Conservation (phyloP, 2,113 vertebrate species). For the Xiphophorus maculatus region DNA sequence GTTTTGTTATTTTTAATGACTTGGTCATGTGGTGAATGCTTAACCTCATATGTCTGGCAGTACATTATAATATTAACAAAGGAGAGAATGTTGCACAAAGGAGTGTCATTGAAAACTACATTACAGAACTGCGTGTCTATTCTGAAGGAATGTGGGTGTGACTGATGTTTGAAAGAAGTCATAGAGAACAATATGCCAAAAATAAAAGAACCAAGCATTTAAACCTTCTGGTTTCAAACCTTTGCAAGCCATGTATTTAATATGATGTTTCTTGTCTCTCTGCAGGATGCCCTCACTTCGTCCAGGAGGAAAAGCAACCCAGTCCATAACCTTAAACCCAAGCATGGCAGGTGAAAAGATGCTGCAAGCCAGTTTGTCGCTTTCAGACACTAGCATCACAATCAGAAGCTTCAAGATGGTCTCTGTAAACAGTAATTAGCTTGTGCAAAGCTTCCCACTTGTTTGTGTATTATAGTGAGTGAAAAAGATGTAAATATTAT, state of each 20-base stretch:
- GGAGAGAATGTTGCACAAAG: slow-evolving; percentile 1
- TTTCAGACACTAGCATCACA: slow-evolving; percentile 32
- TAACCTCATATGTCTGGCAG: not conserved
- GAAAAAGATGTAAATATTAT: slow-evolving; percentile 21
- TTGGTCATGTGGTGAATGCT: not conserved
- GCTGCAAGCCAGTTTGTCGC: slow-evolving; percentile 66
- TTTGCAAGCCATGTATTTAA: not conserved
- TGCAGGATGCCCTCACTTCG: slow-evolving; percentile 53
- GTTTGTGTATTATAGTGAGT: not conserved
- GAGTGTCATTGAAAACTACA: slow-evolving; percentile 16
- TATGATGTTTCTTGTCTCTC: not conserved
- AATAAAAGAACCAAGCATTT: not conserved
- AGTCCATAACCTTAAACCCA: slow-evolving; percentile 52
- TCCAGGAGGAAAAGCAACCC: slow-evolving; percentile 51
- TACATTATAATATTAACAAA: not conserved
- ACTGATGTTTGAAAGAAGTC: not conserved
- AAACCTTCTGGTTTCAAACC: rapidly evolving
- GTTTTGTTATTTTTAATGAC: not conserved
- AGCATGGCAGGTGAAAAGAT: slow-evolving; percentile 61
- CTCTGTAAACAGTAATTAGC: slow-evolving; percentile 39
- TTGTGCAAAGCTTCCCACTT: not conserved
- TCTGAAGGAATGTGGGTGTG: slow-evolving; percentile 13
- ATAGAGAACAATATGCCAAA: not conserved
- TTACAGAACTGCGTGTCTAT: not conserved
- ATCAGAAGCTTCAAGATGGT: slow-evolving; percentile 72